Conservation (phyloP, 2,888 invertebrate genomes). For the Heteromurus nitidus region DNA sequence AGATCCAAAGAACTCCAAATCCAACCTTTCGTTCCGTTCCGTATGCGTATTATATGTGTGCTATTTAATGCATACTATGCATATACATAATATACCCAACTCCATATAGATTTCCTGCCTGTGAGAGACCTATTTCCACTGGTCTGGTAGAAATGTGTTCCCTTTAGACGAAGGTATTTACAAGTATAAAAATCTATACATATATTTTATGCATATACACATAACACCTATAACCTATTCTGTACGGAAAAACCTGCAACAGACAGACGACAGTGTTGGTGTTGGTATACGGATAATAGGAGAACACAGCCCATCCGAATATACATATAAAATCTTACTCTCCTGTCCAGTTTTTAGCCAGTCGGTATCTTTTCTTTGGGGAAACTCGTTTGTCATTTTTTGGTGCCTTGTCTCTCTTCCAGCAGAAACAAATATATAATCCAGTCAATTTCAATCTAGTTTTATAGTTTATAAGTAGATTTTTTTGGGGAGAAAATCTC, state of each 20-base stretch:
- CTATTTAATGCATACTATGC: background rate
- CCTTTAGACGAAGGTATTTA: background rate
- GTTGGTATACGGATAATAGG: background rate
- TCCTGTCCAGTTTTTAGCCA: background rate
- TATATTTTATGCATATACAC: too few relatives aligned
- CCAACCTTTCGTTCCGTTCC: too few relatives aligned
- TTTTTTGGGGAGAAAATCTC: too few relatives aligned
- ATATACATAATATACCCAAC: too few relatives aligned
- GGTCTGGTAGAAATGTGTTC: background rate
- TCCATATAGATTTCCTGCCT: background rate
- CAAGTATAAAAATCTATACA: background rate
- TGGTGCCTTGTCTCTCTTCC: background rate
- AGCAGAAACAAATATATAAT: too few relatives aligned
- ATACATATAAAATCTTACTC: too few relatives aligned
- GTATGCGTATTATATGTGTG: background rate
- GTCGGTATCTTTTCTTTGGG: background rate
- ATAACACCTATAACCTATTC: too few relatives aligned
- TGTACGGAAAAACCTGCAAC: constrained; percentile 10
- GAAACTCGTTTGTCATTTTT: background rate
- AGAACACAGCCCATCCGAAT: background rate
- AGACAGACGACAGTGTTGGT: constrained; percentile 13
- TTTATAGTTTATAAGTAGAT: too few relatives aligned
- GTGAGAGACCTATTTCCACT: too few relatives aligned
- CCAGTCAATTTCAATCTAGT: too few relatives aligned
- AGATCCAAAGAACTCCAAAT: too few relatives aligned